phyloP scores from a whole-genome alignment of 2,797 vertebrate species.

The Jordanella pulchra region DNA sequence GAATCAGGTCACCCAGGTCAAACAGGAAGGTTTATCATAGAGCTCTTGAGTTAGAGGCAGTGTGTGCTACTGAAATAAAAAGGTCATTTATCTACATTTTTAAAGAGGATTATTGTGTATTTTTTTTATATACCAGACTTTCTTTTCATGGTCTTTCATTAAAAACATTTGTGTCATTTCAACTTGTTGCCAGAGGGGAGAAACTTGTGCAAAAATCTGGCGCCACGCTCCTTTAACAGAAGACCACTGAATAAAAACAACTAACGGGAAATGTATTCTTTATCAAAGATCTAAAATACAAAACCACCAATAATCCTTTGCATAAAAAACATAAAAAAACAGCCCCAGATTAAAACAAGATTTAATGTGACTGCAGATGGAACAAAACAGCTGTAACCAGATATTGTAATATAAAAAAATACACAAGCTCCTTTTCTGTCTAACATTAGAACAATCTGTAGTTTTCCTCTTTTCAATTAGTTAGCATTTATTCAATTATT shows the following conservation, averaged over 20 bases:
- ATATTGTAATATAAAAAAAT: no score
- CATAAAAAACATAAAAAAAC: no score
- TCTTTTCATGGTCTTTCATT: not conserved
- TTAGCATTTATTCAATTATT: no score
- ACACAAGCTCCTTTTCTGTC: no score
- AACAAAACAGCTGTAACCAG: no score
- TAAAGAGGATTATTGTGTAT: not conserved
- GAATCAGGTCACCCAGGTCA: slow-evolving; percentile 13
- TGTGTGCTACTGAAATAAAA: no score
- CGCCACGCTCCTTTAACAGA: not conserved
- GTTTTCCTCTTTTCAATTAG: no score
- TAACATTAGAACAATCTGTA: not conserved
- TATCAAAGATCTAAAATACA: not conserved
- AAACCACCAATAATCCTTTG: not conserved
- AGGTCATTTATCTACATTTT: not conserved
- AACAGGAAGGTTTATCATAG: not conserved
- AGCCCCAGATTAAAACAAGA: not conserved
- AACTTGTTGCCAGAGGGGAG: no score
- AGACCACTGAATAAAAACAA: not conserved
- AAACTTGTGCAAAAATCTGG: no score
- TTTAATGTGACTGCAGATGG: not conserved
- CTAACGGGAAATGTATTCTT: not conserved
- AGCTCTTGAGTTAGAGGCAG: not conserved
- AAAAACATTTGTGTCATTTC: not conserved
- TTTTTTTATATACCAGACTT: not conserved